Percentiles rank a stretch among this genome's conserved stretches.
Evolutionary conservation across 1,140 invertebrate genomes (phyloP).

Genomic region (Drosophila seguyi): DNA sequence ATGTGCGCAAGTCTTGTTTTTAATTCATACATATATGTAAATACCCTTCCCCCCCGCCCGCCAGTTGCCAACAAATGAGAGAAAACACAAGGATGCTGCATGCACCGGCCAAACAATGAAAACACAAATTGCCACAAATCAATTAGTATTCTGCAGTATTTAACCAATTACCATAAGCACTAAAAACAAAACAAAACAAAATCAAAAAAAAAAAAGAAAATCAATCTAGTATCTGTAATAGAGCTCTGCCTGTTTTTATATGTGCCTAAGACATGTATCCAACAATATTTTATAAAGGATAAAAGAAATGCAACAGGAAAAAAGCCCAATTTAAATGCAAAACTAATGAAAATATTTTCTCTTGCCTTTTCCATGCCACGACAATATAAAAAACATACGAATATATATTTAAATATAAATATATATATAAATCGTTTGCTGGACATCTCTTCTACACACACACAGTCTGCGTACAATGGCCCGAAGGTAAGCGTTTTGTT

Average conservation of each 20-base stretch:
- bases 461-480: conserved; percentile 94
- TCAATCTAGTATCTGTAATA: conserved; percentile 48
- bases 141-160: conserved; percentile 45
- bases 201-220: conserved; percentile 20
- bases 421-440: conserved; percentile 86
- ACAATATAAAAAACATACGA: conserved; percentile 22
- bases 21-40: conserved; percentile 19
- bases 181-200: conserved; percentile 23
- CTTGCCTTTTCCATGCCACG: conserved; percentile 73
- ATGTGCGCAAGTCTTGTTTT: conserved; percentile 12
- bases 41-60: conserved; percentile 1
- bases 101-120: conserved; percentile 45
- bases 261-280: conserved; percentile 63
- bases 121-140: conserved; percentile 40
- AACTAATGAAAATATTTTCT: conserved; percentile 76
- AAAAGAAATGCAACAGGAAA: conserved; percentile 37
- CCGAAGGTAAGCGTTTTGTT: conserved; percentile 90
- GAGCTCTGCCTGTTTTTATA: conserved; percentile 61
- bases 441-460: conserved; percentile 14
- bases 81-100: conserved; percentile 52
- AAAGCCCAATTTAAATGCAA: conserved; percentile 45
- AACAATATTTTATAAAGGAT: conserved; percentile 26
- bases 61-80: conserved; percentile 16
- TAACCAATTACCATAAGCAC: conserved; percentile 49
- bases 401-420: conserved; percentile 20